phyloP scores from a whole-genome alignment of 1,140 invertebrate genomes.

The Bombus sibiricus region DNA sequence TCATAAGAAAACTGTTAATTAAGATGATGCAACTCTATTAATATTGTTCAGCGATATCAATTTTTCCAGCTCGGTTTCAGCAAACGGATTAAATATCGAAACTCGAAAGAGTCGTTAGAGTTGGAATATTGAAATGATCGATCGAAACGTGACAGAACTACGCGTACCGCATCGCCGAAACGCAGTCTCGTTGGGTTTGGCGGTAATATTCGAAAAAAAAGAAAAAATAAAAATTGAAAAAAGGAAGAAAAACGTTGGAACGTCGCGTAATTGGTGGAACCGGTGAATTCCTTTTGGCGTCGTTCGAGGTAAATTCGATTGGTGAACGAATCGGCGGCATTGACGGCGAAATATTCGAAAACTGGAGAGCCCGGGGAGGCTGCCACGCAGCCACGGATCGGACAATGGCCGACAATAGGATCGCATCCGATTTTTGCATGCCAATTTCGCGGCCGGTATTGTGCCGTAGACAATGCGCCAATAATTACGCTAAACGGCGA shows the following conservation, averaged over 20 bases:
- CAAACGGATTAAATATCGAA: neutral
- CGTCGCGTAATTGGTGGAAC: slow-evolving; percentile 19
- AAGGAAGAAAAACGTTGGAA: neutral
- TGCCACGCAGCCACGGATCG: slow-evolving; percentile 67
- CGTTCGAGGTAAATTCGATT: slow-evolving; percentile 56
- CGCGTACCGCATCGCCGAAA: neutral
- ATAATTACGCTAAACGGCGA: slow-evolving; percentile 82
- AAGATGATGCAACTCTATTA: neutral
- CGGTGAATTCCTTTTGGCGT: slow-evolving; percentile 27
- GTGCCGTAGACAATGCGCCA: slow-evolving; percentile 81
- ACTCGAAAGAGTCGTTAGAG: neutral
- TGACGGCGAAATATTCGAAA: slow-evolving; percentile 74
- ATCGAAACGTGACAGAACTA: neutral
- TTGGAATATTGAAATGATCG: neutral
- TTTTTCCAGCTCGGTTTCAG: neutral
- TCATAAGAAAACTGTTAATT: neutral
- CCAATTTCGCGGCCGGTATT: slow-evolving; percentile 81
- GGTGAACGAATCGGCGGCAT: slow-evolving; percentile 60
- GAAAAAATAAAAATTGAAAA: rapidly evolving
- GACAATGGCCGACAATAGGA: slow-evolving; percentile 81
- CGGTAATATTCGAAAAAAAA: neutral
- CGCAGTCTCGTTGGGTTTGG: neutral
- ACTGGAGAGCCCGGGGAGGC: slow-evolving; percentile 61
- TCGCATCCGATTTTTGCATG: slow-evolving; percentile 82
- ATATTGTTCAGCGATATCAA: neutral